Base-by-base conservation (phyloP, 1,140 invertebrate species). In the Helicoverpa armigera region DNA sequence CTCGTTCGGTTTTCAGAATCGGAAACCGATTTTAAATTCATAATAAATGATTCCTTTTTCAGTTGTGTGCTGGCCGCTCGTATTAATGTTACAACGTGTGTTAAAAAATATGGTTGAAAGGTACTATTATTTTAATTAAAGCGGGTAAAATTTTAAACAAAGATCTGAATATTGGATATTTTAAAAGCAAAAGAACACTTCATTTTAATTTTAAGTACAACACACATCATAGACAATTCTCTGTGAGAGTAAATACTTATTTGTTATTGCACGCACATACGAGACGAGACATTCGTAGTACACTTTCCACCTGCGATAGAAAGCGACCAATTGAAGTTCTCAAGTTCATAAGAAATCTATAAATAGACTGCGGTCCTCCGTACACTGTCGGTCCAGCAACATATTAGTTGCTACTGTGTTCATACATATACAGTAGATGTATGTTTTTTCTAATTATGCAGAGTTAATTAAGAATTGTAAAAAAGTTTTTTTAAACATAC, bases 301-400 rank as follows among this genome's bases (percentile, higher is more conserved):
- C 65, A 65, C 75, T 82, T 82, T 78, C 75, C 65, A 78, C 58
- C 29, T 65, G 63, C 51, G 81, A 61, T 79, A 74, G 76, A 82
- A 82, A 82, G 81, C 81, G 16, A 73, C 60, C 50, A 78, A 56
- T 58, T 60, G 74, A 69, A 65, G 67, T 74, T 58, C 69, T 65
- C 69, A 63, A 72, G 50, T 82, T 79, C 76, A 65, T 43, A 56
- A 50, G 81, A 82, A 82, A 50, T 56, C 60, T 82, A 82, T 79
- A 82, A 82, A 82, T 82, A 82, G n/a, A 51, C 58, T 65, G 69
- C 78, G 50, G 48, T 31, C 76, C 65, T 76, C 23, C 16, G 58
- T 13, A 50, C 18, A 50, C 58, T 35, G 29, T 51, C 14, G 50
- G 51, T 82, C 54, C 23, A 79, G 63, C 70, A 79, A 69, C 74